Evolutionary conservation across 2,888 invertebrate genomes (phyloP).

Genomic region (Papilio elwesi): DNA sequence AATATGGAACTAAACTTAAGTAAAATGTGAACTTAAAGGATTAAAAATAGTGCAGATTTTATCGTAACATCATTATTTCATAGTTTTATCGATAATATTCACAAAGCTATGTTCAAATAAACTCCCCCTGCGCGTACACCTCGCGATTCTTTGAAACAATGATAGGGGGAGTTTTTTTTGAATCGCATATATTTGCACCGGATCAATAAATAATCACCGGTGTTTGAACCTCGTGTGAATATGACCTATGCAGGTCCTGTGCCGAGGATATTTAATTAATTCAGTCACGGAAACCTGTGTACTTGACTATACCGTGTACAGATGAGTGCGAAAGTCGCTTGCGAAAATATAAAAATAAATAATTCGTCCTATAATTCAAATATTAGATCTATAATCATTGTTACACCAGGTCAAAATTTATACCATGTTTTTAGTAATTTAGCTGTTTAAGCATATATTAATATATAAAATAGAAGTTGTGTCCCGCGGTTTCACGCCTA

Average conservation of each 20-base stretch:
- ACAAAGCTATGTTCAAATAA: constrained; percentile 13
- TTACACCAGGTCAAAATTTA: too few species aligned
- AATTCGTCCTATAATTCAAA: too few species aligned
- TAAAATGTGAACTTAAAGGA: too few species aligned
- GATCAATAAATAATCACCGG: constrained; percentile 72
- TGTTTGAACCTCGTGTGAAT: constrained; percentile 68
- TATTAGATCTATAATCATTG: too few species aligned
- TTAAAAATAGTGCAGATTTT: background rate
- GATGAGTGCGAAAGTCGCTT: background rate
- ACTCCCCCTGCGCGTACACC: constrained; percentile 41
- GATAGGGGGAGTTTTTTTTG: constrained; percentile 60
- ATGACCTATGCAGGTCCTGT: constrained; percentile 46
- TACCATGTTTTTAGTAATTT: too few species aligned
- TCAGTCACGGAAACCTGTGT: constrained; percentile 1
- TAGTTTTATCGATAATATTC: constrained; percentile 7
- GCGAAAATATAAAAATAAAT: background rate
- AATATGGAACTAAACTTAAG: too few species aligned
- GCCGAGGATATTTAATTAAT: constrained; percentile 18
- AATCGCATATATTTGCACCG: constrained; percentile 63
- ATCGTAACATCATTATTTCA: background rate
- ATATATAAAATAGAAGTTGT: too few species aligned
- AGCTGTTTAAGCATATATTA: too few species aligned
- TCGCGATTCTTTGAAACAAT: constrained; percentile 61
- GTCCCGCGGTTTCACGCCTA: too few species aligned
- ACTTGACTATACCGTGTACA: background rate